phyloP scores from a whole-genome alignment of 1,140 invertebrate species.

The Bombyx mandarina region DNA sequence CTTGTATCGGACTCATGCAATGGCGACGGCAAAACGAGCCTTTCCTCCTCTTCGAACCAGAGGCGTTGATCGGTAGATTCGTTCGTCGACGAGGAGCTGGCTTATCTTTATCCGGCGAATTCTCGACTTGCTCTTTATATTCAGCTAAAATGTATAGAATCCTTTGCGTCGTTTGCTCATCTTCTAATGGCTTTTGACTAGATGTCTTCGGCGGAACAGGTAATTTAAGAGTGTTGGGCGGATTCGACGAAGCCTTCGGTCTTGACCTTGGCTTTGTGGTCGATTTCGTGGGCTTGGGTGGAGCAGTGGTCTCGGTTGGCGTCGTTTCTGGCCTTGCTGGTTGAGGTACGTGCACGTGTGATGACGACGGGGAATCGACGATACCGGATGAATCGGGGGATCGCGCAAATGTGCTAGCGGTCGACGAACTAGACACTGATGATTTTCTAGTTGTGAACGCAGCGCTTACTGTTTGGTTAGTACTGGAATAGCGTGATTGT shows the following conservation, averaged over 20 bases:
- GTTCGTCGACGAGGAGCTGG: conserved; percentile 81
- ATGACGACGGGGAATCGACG: conserved; percentile 52
- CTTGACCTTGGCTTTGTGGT: conserved; percentile 66
- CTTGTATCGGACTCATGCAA: conserved; percentile 24
- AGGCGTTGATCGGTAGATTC: conserved; percentile 81
- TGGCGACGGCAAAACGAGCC: conserved; percentile 72
- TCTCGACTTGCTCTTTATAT: conserved; percentile 84
- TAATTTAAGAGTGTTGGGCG: conserved; percentile 74
- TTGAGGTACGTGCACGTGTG: conserved; percentile 44
- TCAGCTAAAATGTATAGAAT: conserved; percentile 86
- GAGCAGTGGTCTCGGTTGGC: conserved; percentile 50
- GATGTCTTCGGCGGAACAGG: conserved; percentile 77
- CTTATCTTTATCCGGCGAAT: conserved; percentile 87
- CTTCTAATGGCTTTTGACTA: conserved; percentile 83
- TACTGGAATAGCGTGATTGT: conserved; percentile 62
- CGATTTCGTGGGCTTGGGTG: conserved; percentile 52
- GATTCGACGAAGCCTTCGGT: conserved; percentile 70
- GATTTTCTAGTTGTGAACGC: conserved; percentile 63
- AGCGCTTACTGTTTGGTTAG: conserved; percentile 58
- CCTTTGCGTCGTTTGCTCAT: conserved; percentile 84
- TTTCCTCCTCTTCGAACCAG: conserved; percentile 81
- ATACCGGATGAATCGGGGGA: conserved; percentile 60
- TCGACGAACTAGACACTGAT: conserved; percentile 28
- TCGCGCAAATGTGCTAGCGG: conserved; percentile 40
- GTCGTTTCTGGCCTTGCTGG: conserved; percentile 60